Base-by-base conservation (phyloP, 2,888 invertebrate genomes). In the Pseudococcus longispinus region DNA sequence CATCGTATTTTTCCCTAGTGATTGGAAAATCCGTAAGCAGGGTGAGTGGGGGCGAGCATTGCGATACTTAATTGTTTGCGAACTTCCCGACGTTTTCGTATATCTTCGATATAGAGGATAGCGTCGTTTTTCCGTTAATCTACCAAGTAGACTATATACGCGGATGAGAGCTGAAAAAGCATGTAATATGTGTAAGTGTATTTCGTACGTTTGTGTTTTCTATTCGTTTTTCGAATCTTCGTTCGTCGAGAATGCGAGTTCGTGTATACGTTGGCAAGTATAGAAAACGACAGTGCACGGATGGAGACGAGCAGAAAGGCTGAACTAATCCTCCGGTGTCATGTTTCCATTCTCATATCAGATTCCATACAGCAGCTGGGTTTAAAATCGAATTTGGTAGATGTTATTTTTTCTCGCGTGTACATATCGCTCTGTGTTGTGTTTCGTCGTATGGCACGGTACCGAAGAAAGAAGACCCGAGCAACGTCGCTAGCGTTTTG, bases 361-460 rank as follows among this genome's bases (percentile, higher is more conserved):
- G 37, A 80, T 80, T 80, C 77, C 42, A 42, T 42, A 23, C 77
- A 20, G 42, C 77, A 29, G 29, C 77, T 20, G 32, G 42, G 37
- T 80, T 80, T 80, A 80, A 80, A 80, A 80, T 80, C 77, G 77
- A 80, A 80, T 80, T 80, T 80, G 77, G 77, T 42, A 42, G 77
- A 80, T 80, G 77, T 80, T 42, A 37, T 80, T 80, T 80, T 42
- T 80, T 20, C 77, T 26, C 13, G 65, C 26, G 65, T 26, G 13
- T 65, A 18, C 26, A 65, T 60, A n/a, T n/a, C n/a, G n/a, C n/a
- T n/a, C n/a, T n/a, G n/a, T n/a, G 60, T 60, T 60, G 60, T 60
- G 20, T 60, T 60, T 60, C 20, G 60, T 60, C 60, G 60, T 60
- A 60, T 60, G 8, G 8, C 6, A 37, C 60, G 60, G 60, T 60